phyloP scores from a whole-genome alignment of 1,140 invertebrate genomes.

The Trichogramma pretiosum region DNA sequence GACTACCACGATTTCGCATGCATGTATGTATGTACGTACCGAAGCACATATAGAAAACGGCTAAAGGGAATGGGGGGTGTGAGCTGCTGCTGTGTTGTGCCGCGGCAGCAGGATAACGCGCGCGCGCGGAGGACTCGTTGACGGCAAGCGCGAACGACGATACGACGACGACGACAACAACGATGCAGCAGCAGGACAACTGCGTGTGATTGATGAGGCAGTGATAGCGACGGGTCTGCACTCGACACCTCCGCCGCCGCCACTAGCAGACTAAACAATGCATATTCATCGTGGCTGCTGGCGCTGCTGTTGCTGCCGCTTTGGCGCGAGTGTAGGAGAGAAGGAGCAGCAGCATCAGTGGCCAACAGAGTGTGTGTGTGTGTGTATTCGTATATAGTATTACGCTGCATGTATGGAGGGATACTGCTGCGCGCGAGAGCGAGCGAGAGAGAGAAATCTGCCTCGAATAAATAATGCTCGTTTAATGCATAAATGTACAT shows the following conservation, averaged over 20 bases:
- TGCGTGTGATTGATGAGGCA: constrained; percentile 45
- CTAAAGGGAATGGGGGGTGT: constrained; percentile 2
- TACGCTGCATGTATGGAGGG: too few species aligned
- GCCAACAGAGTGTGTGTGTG: background rate
- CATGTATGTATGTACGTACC: constrained; percentile 7
- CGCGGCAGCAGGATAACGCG: too few species aligned
- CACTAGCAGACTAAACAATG: constrained; percentile 40
- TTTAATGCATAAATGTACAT: constrained; percentile 46
- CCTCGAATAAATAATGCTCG: constrained; percentile 44
- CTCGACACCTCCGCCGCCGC: constrained; percentile 43
- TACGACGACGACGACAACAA: too few species aligned
- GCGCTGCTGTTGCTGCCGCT: too few species aligned
- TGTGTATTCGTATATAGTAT: background rate
- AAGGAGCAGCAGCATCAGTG: constrained; percentile 1
- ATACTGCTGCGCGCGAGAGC: background rate
- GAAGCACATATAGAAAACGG: too few species aligned
- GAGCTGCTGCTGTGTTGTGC: too few species aligned
- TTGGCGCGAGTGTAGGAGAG: background rate
- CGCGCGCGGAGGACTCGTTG: too few species aligned
- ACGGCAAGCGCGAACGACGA: too few species aligned
- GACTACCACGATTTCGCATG: constrained; percentile 14
- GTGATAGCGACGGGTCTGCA: constrained; percentile 45
- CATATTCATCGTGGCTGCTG: constrained; percentile 45
- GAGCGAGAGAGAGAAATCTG: constrained; percentile 3
- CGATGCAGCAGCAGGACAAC: constrained; percentile 20